These are phyloP conservation scores for Papilio machaon DNA, from an alignment of 1,140 invertebrate genomes.

Conservation along the genomic window DNA sequence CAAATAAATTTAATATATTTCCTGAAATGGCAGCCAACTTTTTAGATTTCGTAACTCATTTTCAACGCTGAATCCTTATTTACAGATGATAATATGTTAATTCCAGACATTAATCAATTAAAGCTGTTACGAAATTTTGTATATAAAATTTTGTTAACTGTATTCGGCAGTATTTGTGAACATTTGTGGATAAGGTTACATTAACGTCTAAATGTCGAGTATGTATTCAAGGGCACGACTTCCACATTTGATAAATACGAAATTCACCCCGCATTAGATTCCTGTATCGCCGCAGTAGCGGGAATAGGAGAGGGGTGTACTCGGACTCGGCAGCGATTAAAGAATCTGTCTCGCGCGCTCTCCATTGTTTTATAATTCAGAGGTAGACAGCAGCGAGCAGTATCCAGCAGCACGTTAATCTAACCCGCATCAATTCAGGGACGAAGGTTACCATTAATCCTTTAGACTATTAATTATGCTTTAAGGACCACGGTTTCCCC, in stretches of 20 bases:
- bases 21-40: neutral
- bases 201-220: neutral
- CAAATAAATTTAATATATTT: conserved; percentile 26
- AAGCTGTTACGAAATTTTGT: too few species aligned
- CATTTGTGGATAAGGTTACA: conserved; percentile 30
- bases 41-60: conserved; percentile 13
- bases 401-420: neutral
- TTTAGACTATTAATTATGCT: conserved; percentile 34
- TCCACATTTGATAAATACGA: neutral
- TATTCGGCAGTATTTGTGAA: too few species aligned
- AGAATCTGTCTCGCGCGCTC: neutral
- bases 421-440: conserved; percentile 30
- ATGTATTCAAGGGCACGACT: neutral
- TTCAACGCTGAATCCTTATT: conserved; percentile 30
- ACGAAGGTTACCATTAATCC: conserved; percentile 24
- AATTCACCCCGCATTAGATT: neutral
- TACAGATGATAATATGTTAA: conserved; percentile 36
- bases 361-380: conserved; percentile 32
- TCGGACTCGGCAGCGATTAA: neutral
- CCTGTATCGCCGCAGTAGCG: neutral
- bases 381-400: neutral
- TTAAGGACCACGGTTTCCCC: conserved; percentile 20
- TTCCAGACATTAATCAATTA: neutral
- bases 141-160: too few species aligned
- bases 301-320: neutral